Base-by-base conservation (phyloP, 92 coral and sea anemone genomes). In the Scolanthus callimorphus region DNA sequence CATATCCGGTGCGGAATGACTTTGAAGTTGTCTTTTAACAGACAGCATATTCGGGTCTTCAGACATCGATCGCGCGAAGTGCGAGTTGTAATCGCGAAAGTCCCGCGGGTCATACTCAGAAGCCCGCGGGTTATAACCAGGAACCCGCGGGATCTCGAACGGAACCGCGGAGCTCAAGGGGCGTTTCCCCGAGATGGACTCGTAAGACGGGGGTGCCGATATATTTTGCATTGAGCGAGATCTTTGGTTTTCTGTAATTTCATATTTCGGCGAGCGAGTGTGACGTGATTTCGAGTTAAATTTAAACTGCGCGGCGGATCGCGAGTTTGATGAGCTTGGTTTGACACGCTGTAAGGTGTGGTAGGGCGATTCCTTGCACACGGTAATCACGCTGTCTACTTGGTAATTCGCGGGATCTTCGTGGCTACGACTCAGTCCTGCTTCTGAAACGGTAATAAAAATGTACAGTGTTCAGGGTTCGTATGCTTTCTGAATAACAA, bases 371-470 rank as follows among this genome's bases (percentile, higher is more conserved):
- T 94, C 99, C 59, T 86, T 89, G 37, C 96, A 83, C 11, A 94
- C 88, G 22, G 99, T 53, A 25, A 94, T 94, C 3, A 94, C 87
- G 60, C 99, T 86, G 75, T 94, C 99, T 26, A 89, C 90, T 27
- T 67, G 71, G 67, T 75, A 74, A 48, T 49, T 80, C 20, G 78
- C 61, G 21, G 95, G 90, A 29, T 80, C 89, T 51, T 94, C 99
- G 43, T 58, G 77, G 51, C 80, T n/a, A n/a, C n/a, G n/a, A n/a
- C n/a, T 70, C 77, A 86, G 49, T 13, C 91, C 86, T 47, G 84
- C 51, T 24, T 94, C 99, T 91, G 65, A 9, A 70, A 22, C 31
- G 0, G 50, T 6, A 74, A 22, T 43, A 11, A 25, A 21, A 12
- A 13, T 8, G 19, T 15, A 60, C 19, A 1, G 17, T 17, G 22